phyloP scores from a whole-genome alignment of 1,140 invertebrate species.

The Panagrolaimus sp. region DNA sequence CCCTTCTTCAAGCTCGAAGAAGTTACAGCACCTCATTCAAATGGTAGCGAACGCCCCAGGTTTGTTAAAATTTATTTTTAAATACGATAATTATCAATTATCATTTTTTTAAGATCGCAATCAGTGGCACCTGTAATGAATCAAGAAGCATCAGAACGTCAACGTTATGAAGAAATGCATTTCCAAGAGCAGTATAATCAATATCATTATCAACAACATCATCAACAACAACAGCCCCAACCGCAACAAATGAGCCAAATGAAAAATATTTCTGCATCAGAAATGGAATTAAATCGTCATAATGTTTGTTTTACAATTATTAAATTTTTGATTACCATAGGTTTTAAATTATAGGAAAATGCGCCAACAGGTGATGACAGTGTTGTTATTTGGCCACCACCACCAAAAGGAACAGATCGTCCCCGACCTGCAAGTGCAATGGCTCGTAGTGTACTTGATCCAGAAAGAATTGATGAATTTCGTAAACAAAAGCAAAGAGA shows the following conservation, averaged over 20 bases:
- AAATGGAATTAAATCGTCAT: conserved; percentile 26
- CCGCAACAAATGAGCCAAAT: neutral
- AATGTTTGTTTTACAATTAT: neutral
- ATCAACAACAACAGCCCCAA: too few relatives aligned
- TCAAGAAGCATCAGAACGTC: neutral
- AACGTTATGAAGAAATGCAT: conserved; percentile 8
- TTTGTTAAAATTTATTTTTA: neutral
- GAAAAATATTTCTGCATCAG: conserved; percentile 26
- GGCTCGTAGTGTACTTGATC: conserved; percentile 44
- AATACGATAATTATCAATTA: neutral
- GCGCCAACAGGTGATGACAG: neutral
- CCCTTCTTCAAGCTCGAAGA: conserved; percentile 54
- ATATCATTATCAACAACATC: neutral
- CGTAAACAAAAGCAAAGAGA: conserved; percentile 46
- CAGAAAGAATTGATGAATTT: conserved; percentile 50
- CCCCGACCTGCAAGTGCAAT: conserved; percentile 26
- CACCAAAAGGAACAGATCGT: conserved; percentile 20
- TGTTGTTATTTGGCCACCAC: conserved; percentile 55
- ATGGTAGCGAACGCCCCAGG: conserved; percentile 13
- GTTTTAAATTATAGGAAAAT: neutral
- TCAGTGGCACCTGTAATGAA: conserved; percentile 11
- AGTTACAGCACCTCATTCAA: conserved; percentile 23
- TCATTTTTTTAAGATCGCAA: conserved; percentile 2
- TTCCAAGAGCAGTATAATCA: conserved; percentile 11
- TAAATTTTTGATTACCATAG: neutral